phyloP scores from a whole-genome alignment of 2,113 vertebrate species.

The Tragelaphus imberbis region DNA sequence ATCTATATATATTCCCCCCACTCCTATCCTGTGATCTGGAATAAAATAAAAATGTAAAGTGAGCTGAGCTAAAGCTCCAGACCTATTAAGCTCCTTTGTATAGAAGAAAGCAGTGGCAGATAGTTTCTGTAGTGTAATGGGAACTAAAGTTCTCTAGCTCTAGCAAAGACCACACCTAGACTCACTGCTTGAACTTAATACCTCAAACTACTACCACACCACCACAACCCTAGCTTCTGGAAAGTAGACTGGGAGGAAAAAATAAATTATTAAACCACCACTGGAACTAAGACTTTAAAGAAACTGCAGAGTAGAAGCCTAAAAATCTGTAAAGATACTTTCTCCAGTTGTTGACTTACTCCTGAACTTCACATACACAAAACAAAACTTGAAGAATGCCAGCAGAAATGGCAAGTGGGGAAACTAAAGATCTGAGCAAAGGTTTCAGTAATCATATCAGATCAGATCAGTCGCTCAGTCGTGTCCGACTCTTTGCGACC shows the following conservation, averaged over 20 bases:
- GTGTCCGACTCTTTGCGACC: too few relatives aligned
- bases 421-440: background rate
- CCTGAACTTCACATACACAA: background rate
- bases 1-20: background rate
- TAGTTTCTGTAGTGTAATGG: background rate
- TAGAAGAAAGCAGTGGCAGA: background rate
- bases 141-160: background rate
- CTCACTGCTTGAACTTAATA: background rate
- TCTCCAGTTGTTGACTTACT: background rate
- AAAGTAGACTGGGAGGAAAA: background rate
- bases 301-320: background rate
- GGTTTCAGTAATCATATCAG: background rate
- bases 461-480: too few relatives aligned
- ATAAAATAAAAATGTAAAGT: slow-evolving; percentile 9
- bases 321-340: background rate
- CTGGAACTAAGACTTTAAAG: background rate
- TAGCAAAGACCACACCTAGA: background rate
- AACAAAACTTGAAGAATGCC: background rate
- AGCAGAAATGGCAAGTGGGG: background rate
- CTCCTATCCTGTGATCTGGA: background rate
- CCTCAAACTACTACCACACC: background rate
- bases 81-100: background rate
- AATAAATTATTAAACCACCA: background rate
- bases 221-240: background rate
- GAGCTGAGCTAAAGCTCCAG: background rate